Evolutionary conservation across 2,888 invertebrate genomes (phyloP), one percentile per base, ranked within the genome.

Genomic region (Gonocerus acuteangulatus): DNA sequence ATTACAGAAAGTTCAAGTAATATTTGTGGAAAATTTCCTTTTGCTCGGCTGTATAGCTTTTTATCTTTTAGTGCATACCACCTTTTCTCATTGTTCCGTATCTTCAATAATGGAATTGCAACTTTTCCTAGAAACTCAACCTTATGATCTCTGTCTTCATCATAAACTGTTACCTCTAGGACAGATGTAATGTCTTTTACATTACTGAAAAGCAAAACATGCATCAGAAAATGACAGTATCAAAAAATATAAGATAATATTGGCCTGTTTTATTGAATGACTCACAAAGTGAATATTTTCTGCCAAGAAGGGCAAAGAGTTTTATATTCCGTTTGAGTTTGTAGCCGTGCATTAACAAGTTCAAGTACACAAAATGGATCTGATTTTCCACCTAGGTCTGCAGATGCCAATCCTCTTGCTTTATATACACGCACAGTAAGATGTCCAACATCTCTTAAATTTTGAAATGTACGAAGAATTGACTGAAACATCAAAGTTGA

Each of bases 321-420:
- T 75, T 97, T 96, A 75, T 99, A 99, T 75, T 97, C 96, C 0
- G 99, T 99, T 74, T 97, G 95, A 0, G 99, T 99, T 75, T 97
- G 96, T 34, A 97, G 78, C 54, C 97, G 82, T 1, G 94, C 85
- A 73, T 99, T 99, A 13, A 93, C 90, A 66, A 99, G 78, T 73
- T 97, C 96, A 18, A 99, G 74, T 0, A 99, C 96, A 75, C 95
- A 96, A 76, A 97, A 99, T 0, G 99, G 99, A 76, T 99, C 99
- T 48, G 95, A 95, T 74, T 97, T 97, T 1, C 96, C 96, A 0
- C 95, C 95, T 42, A 97, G 79, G 73, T 99, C 97, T 0, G 96
- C 95, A 0, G 96, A 89, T 0, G 90, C 91, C 22, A 99, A 78
- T 1, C 94, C 95, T 69, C 82, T 81, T 7, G 85, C 86, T 72